These are phyloP conservation scores for Turdus rufiventris DNA, from an alignment of 2,113 vertebrate genomes.

Conservation along the genomic window DNA sequence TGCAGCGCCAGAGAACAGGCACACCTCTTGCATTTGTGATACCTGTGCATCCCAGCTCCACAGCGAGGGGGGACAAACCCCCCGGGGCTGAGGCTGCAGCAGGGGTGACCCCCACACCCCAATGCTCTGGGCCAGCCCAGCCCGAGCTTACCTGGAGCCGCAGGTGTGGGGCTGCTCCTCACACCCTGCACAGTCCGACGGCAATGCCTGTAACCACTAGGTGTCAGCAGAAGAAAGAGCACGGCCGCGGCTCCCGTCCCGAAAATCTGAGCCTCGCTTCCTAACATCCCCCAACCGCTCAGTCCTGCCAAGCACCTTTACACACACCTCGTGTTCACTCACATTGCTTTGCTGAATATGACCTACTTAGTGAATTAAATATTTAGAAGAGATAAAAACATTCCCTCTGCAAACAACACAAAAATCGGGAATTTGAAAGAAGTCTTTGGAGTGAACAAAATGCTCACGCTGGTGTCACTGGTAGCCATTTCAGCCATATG, in stretches of 20 bases:
- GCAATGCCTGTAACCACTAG: slow-evolving; percentile 54
- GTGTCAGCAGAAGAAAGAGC: slow-evolving; percentile 74
- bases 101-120: not conserved
- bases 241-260: not conserved
- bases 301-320: slow-evolving; percentile 12
- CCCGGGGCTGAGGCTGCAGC: not conserved
- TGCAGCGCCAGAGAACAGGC: not conserved
- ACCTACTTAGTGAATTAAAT: not conserved
- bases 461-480: not conserved
- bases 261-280: not conserved
- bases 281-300: not conserved
- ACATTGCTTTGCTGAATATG: not conserved
- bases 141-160: not conserved
- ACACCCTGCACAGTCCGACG: rapidly evolving
- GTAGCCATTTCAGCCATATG: not conserved
- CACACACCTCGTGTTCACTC: not conserved
- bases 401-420: not conserved
- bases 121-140: not conserved
- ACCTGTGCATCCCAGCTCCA: rapidly evolving
- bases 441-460: not conserved
- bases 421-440: not conserved
- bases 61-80: not conserved
- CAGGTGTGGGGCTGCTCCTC: not conserved
- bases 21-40: not conserved
- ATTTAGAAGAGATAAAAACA: not conserved